Conservation (phyloP, 2,797 vertebrate genomes). For the Salarias fasciatus region DNA sequence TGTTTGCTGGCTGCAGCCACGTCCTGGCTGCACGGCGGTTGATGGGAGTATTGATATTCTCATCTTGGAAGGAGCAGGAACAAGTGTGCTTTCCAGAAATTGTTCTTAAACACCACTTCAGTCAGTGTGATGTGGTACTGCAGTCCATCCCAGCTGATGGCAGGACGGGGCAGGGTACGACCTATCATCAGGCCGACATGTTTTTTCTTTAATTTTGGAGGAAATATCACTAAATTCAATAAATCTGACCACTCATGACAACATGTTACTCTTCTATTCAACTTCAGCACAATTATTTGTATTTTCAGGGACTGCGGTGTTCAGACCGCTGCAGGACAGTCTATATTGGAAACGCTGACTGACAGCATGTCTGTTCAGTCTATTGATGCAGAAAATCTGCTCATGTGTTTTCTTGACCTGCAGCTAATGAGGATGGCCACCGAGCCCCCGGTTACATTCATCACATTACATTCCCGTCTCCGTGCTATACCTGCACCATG, state of each 20-base stretch:
- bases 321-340: too few species aligned
- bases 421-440: conserved; percentile 9
- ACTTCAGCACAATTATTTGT: too few species aligned
- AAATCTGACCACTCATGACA: too few species aligned
- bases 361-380: conserved; percentile 6
- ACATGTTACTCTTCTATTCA: too few species aligned
- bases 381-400: conserved; percentile 14
- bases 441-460: neutral
- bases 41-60: neutral
- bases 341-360: conserved; percentile 8
- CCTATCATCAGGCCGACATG: too few species aligned
- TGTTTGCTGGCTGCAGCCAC: neutral
- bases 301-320: too few species aligned
- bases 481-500: neutral
- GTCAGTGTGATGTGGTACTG: too few species aligned
- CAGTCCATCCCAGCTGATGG: too few species aligned
- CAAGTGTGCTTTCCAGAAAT: neutral
- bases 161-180: too few species aligned
- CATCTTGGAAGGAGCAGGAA: neutral
- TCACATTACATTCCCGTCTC: neutral
- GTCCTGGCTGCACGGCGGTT: neutral
- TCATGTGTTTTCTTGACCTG: conserved; percentile 20
- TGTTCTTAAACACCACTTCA: too few species aligned
- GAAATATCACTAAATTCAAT: too few species aligned
- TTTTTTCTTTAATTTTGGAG: too few species aligned